These are phyloP conservation scores for Cerceris ruficornis DNA, from an alignment of 2,888 invertebrate species.

Conservation along the genomic window DNA sequence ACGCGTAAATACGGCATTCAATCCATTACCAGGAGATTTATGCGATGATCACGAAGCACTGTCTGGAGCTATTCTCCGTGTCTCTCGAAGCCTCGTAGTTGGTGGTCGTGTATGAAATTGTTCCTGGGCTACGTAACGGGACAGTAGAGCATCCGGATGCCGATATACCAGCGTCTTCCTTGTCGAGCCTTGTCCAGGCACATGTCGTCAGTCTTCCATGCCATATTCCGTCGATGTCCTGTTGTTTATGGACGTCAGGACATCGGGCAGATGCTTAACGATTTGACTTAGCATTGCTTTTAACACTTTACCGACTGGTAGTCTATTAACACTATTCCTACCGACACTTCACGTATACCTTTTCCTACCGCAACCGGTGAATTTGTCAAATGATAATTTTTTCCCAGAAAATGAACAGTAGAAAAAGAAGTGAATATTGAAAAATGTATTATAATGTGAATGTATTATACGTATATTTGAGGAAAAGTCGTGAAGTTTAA, in stretches of 20 bases:
- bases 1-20: slow-evolving; percentile 26
- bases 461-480: too few relatives aligned
- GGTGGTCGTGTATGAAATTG: slow-evolving; percentile 44
- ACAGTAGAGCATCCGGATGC: slow-evolving; percentile 16
- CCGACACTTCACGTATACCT: too few relatives aligned
- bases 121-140: slow-evolving; percentile 26
- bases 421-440: too few relatives aligned
- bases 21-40: slow-evolving; percentile 45
- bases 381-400: too few relatives aligned
- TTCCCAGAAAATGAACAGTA: too few relatives aligned
- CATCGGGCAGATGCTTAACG: neutral
- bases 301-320: too few relatives aligned
- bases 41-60: slow-evolving; percentile 41
- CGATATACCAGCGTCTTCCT: slow-evolving; percentile 24
- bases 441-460: too few relatives aligned
- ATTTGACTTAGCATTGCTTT: too few relatives aligned
- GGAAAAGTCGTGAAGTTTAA: too few relatives aligned
- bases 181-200: slow-evolving; percentile 28
- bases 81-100: slow-evolving; percentile 13
- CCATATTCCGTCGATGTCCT: slow-evolving; percentile 5
- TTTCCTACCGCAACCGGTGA: too few relatives aligned
- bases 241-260: slow-evolving; percentile 2
- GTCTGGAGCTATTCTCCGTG: slow-evolving; percentile 28
- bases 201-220: slow-evolving; percentile 33
- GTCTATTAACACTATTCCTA: too few relatives aligned